These are phyloP conservation scores for Puntigrus tetrazona DNA, from an alignment of 2,113 vertebrate genomes.

Conservation along the genomic window DNA sequence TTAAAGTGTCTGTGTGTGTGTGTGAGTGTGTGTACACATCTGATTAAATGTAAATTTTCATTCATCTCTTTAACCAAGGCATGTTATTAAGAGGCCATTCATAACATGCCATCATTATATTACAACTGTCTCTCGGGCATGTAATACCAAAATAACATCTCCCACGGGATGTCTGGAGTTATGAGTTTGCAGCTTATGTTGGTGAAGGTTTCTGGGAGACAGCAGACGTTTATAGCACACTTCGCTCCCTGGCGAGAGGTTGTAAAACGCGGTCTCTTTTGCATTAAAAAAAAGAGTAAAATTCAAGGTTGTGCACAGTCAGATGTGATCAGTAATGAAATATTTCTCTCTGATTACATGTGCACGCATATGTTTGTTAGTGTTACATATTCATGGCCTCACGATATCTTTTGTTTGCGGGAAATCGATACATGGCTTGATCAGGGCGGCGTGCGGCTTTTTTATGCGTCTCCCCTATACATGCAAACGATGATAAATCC, in stretches of 20 bases:
- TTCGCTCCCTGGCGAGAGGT: not conserved
- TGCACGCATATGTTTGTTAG: conserved; percentile 10
- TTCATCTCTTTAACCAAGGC: not conserved
- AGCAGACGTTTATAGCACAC: conserved; percentile 13
- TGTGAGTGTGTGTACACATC: not conserved
- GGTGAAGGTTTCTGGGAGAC: not conserved
- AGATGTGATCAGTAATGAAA: conserved; percentile 18
- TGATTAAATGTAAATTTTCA: not conserved
- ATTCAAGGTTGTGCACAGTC: not conserved
- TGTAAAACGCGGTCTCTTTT: not conserved
- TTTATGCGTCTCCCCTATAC: conserved; percentile 10
- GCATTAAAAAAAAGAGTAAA: not conserved
- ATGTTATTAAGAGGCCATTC: conserved; percentile 17
- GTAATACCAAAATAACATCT: conserved; percentile 26
- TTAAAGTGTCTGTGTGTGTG: no score
- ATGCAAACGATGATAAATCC: conserved; percentile 43
- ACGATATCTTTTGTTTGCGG: conserved; percentile 2
- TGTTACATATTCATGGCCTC: conserved; percentile 13
- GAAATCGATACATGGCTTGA: conserved; percentile 25
- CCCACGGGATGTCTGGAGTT: conserved; percentile 12
- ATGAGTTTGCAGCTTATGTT: conserved; percentile 10
- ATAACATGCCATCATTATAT: conserved; percentile 29
- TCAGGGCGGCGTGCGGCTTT: conserved; percentile 31
- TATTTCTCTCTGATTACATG: conserved; percentile 5
- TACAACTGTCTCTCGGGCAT: not conserved